Conservation (phyloP, 30 jellyfish, hydroid and myxozoan species). For the Nemopilema nomurai region DNA sequence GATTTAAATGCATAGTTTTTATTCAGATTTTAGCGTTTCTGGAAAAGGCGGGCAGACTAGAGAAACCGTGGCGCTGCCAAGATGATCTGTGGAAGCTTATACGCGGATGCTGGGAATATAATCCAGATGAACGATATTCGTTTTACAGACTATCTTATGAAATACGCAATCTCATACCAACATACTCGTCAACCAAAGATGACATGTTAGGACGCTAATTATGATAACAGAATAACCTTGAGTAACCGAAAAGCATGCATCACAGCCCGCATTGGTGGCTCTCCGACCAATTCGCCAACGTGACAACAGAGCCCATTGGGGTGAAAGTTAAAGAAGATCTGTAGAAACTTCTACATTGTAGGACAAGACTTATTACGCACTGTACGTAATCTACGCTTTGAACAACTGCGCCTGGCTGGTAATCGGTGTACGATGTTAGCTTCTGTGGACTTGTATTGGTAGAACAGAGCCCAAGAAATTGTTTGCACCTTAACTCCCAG, state of each 20-base stretch:
- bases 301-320: too few relatives aligned
- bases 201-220: background rate
- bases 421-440: background rate
- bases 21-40: slow-evolving; percentile 49
- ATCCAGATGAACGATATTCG: slow-evolving; percentile 74
- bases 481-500: background rate
- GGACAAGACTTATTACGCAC: background rate
- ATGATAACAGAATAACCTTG: background rate
- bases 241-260: background rate
- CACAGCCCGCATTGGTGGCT: background rate
- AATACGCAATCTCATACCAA: slow-evolving; percentile 16
- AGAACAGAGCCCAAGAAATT: background rate
- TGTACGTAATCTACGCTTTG: background rate
- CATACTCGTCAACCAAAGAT: background rate
- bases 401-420: background rate
- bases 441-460: background rate
- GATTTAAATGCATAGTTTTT: background rate
- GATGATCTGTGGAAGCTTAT: slow-evolving; percentile 33
- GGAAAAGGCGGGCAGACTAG: slow-evolving; percentile 47
- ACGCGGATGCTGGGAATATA: slow-evolving; percentile 52
- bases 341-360: background rate
- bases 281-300: too few relatives aligned
- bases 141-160: slow-evolving; percentile 33
- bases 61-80: slow-evolving; percentile 46
- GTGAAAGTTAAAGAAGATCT: too few relatives aligned